Base-by-base conservation (phyloP, 2,113 vertebrate genomes). In the Eubucco bourcierii region DNA sequence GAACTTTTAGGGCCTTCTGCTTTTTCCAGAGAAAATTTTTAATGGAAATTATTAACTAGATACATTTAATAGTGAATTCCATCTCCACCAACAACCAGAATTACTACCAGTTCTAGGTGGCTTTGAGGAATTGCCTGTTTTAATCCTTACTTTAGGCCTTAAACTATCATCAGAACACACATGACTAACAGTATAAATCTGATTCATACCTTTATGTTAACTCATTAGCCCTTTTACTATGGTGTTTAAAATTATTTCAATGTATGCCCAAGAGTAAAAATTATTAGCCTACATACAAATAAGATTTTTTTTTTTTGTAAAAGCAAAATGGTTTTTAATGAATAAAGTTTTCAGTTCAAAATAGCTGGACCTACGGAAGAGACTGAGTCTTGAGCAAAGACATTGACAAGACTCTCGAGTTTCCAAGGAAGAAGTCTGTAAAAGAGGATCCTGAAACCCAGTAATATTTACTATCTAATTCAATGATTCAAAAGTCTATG, bases 381-480 rank as follows among this genome's bases (percentile, higher is more conserved):
- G 25, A 27, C 9, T 78, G 15, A 75, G 12, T 6, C 33, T 56
- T 84, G 33, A 87, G 3, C 7, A 86, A 84, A 59, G 16, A 6
- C 13, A 81, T 87, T 94, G 66, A 79, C 55, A 55, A 8, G 21
- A 10, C 29, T 81, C 39, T 92, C 76, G 41, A 91, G 70, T 93
- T 95, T 97, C 86, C 84, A 73, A 70, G 74, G 95, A 87, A 80
- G 50, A 47, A 27, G 50, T 80, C 65, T 94, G 70, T 52, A 92
- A 91, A 17, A 85, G 25, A 37, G 79, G 27, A 27, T 90, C 83
- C 34, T 95, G 87, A 96, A 97, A 92, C 70, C 47, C 63, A 86
- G 25, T 91, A 97, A 94, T 97, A 97, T 98, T 97, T 98, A 96
- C 97, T 97, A 77, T 97, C 90, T 95, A 76, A 87, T 97, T 97